Evolutionary conservation across 2,888 invertebrate genomes (phyloP).

Genomic region (Acutogordius australiensis): DNA sequence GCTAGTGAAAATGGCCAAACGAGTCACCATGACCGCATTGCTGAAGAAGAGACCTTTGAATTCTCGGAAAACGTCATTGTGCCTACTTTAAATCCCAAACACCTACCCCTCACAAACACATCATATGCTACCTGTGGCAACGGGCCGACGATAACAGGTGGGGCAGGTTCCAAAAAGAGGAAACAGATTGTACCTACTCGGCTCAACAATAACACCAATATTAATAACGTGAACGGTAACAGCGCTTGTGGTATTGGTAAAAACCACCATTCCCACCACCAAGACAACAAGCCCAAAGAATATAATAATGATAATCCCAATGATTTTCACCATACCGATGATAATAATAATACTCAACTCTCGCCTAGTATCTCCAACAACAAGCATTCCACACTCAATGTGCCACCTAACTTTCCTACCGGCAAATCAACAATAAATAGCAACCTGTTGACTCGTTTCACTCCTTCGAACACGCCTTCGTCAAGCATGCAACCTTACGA

Average conservation of each 20-base stretch:
- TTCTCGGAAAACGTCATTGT: too few relatives aligned
- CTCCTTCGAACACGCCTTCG: neutral
- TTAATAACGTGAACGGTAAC: neutral
- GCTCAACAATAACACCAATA: neutral
- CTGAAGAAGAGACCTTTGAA: too few relatives aligned
- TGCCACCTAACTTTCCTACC: neutral
- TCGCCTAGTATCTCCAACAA: neutral
- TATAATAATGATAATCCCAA: too few relatives aligned
- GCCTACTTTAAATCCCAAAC: too few relatives aligned
- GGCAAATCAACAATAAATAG: neutral
- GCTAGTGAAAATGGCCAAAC: too few relatives aligned
- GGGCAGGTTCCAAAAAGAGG: neutral
- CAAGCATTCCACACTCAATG: neutral
- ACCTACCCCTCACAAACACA: too few relatives aligned
- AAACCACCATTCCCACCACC: too few relatives aligned
- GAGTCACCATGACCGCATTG: too few relatives aligned
- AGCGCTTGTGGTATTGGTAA: neutral
- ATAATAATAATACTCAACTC: neutral
- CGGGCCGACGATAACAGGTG: too few relatives aligned
- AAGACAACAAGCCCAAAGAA: neutral
- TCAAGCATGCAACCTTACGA: neutral
- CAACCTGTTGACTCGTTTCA: neutral
- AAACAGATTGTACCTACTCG: neutral
- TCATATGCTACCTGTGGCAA: too few relatives aligned
- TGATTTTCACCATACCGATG: neutral